Evolutionary conservation across 2,888 invertebrate genomes (phyloP).

Genomic region (Automeris io): DNA sequence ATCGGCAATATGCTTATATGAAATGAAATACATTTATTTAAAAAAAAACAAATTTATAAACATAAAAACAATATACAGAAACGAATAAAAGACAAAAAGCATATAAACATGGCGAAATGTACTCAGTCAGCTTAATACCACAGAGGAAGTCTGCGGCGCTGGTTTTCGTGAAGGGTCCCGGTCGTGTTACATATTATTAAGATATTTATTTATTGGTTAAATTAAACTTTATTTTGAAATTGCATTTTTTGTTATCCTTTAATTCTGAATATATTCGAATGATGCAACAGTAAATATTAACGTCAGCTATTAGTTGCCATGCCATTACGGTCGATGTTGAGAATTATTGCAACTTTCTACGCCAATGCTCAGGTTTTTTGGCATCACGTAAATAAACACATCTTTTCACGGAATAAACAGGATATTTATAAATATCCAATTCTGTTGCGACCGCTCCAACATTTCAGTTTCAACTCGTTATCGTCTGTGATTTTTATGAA

Average conservation of each 20-base stretch:
- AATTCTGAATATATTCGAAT: conserved; percentile 10
- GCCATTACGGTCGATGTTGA: conserved; percentile 4
- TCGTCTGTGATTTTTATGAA: neutral
- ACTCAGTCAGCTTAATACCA: too few species aligned
- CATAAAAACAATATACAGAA: too few species aligned
- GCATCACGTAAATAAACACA: conserved; percentile 30
- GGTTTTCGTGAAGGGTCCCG: too few species aligned
- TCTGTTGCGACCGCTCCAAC: conserved; percentile 1
- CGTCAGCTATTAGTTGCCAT: conserved; percentile 7
- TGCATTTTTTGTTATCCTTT: neutral
- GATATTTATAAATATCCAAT: conserved; percentile 28
- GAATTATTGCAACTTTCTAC: conserved; percentile 21
- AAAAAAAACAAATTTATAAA: too few species aligned
- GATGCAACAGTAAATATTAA: conserved; percentile 2
- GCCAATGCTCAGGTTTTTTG: conserved; percentile 45
- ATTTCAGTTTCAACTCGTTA: conserved; percentile 5
- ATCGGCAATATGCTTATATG: too few species aligned
- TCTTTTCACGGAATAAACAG: conserved; percentile 38
- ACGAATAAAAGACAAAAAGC: too few species aligned
- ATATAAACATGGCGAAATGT: too few species aligned
- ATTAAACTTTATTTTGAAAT: neutral
- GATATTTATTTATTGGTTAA: too few species aligned
- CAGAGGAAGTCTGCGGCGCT: too few species aligned
- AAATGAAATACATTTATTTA: too few species aligned
- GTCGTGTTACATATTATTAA: too few species aligned